These are phyloP conservation scores for Bradypodion ventrale DNA, from an alignment of 2,797 vertebrate species.

Conservation along the genomic window DNA sequence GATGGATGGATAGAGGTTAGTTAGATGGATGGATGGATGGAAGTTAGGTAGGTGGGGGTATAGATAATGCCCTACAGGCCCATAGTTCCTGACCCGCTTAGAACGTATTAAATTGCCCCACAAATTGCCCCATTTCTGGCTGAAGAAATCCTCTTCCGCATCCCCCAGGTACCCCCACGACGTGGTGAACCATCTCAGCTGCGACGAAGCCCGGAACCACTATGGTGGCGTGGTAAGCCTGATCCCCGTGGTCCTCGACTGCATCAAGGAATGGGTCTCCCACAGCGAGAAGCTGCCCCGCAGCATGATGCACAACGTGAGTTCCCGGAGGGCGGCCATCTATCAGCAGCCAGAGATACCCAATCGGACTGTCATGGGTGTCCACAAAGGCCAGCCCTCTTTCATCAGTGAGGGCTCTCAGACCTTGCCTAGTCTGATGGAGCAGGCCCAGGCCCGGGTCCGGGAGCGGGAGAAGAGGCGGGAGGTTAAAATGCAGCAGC, in stretches of 20 bases:
- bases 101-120: no score
- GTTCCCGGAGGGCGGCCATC: constrained; percentile 25
- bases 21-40: no score
- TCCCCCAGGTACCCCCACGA: constrained; percentile 79
- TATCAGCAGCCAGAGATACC: constrained; percentile 1
- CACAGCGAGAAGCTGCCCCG: constrained; percentile 67
- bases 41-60: no score
- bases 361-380: neutral
- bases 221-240: constrained; percentile 83
- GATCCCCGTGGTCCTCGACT: constrained; percentile 78
- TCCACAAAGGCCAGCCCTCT: neutral
- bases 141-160: neutral
- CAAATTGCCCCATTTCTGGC: no score
- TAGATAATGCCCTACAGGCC: no score
- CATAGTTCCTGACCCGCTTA: no score
- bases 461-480: constrained; percentile 25
- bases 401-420: neutral
- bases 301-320: constrained; percentile 49
- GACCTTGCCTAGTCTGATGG: constrained; percentile 21
- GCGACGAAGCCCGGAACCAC: constrained; percentile 77
- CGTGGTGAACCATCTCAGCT: constrained; percentile 81
- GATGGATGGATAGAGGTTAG: no score
- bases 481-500: constrained; percentile 11
- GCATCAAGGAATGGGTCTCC: constrained; percentile 68
- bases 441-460: neutral